These are phyloP conservation scores for Drosophila neonasuta DNA, from an alignment of 2,888 invertebrate genomes.

Conservation along the genomic window DNA sequence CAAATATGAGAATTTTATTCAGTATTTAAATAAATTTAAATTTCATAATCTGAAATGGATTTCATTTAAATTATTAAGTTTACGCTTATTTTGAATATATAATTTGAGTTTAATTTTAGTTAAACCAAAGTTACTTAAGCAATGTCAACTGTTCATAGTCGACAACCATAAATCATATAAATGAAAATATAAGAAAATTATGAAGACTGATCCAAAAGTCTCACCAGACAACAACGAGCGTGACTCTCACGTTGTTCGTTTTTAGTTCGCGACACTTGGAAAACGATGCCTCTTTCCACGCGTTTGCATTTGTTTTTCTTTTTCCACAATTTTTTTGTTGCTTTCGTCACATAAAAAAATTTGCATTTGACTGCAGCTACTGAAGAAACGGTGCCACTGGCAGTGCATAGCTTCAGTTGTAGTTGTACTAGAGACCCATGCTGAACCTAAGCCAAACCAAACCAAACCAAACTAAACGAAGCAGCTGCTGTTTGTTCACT, in stretches of 20 bases:
- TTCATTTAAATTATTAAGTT: too few relatives aligned
- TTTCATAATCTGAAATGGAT: too few relatives aligned
- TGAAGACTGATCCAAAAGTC: too few relatives aligned
- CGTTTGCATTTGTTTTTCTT: slow-evolving; percentile 45
- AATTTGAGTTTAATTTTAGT: too few relatives aligned
- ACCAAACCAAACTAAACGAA: slow-evolving; percentile 10
- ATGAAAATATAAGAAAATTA: too few relatives aligned
- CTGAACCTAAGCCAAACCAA: slow-evolving; percentile 19
- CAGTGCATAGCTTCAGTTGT: not conserved
- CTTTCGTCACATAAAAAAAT: slow-evolving; percentile 62
- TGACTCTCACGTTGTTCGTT: not conserved
- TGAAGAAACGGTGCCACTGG: slow-evolving; percentile 31
- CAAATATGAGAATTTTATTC: too few relatives aligned
- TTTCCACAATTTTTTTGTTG: slow-evolving; percentile 19
- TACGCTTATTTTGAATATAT: too few relatives aligned
- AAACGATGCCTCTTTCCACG: slow-evolving; percentile 22
- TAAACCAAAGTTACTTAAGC: too few relatives aligned
- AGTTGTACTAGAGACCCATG: not conserved
- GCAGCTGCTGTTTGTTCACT: slow-evolving; percentile 48
- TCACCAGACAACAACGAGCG: not conserved
- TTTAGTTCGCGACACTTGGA: slow-evolving; percentile 9
- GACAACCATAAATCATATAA: too few relatives aligned
- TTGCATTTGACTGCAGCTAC: slow-evolving; percentile 58
- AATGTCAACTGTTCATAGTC: too few relatives aligned
- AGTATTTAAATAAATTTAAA: too few relatives aligned